A percentile compares a stretch with the other conserved stretches of the same genome.
phyloP scores from a whole-genome alignment of 2,113 vertebrate genomes.

The Strix uralensis region DNA sequence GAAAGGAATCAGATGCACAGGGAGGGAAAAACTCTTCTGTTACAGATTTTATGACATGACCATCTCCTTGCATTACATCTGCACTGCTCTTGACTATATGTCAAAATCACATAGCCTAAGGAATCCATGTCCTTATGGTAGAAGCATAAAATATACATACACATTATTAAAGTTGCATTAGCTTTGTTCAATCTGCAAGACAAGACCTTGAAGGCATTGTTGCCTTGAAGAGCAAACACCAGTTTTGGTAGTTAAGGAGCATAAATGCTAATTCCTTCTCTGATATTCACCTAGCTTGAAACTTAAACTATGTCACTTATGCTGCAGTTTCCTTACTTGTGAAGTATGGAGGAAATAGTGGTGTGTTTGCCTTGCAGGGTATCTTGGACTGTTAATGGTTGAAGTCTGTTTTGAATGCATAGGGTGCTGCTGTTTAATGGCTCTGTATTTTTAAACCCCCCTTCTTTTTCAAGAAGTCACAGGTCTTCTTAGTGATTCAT shows the following conservation, averaged over 20 bases:
- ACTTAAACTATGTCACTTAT: not conserved
- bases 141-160: constrained; percentile 55
- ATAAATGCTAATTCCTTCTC: not conserved
- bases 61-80: not conserved
- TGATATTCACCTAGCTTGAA: not conserved
- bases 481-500: not conserved
- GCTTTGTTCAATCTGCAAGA: constrained; percentile 32
- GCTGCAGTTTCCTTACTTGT: not conserved
- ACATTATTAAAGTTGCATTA: constrained; percentile 52
- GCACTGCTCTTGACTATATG: not conserved
- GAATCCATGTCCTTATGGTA: constrained; percentile 1
- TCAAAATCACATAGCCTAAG: constrained; percentile 35
- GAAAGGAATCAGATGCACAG: not conserved
- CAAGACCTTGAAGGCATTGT: constrained; percentile 32
- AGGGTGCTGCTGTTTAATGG: not conserved
- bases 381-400: not conserved
- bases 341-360: not conserved
- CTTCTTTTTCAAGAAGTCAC: not conserved
- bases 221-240: constrained; percentile 14
- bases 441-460: not conserved
- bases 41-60: not conserved
- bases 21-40: not conserved
- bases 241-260: not conserved
- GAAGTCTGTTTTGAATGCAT: not conserved
- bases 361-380: not conserved